A percentile compares a stretch with the other conserved stretches of the same genome.
Conservation (phyloP, 1,140 invertebrate species). For the Tenebrio molitor region DNA sequence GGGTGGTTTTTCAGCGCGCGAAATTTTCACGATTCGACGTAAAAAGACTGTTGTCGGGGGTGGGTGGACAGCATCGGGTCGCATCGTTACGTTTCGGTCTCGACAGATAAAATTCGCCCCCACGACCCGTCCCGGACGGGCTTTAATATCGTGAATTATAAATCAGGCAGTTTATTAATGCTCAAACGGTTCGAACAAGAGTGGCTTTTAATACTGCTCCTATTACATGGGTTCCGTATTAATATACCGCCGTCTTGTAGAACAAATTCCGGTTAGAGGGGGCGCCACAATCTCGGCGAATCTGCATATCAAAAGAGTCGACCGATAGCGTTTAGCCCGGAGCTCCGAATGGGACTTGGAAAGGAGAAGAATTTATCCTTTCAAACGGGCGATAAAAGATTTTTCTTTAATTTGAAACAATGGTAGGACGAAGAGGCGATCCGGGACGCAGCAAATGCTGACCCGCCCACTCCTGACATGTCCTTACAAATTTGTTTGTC, state of each 20-base stretch:
- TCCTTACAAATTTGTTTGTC: background rate
- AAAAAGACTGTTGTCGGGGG: background rate
- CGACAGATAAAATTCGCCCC: background rate
- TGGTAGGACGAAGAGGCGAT: background rate
- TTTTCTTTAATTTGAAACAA: constrained; percentile 5
- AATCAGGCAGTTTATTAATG: constrained; percentile 3
- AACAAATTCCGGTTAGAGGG: too few species aligned
- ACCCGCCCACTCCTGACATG: too few species aligned
- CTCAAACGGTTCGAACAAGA: background rate
- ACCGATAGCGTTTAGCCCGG: too few species aligned
- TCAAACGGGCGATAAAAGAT: background rate
- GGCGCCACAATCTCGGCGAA: too few species aligned
- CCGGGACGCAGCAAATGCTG: background rate
- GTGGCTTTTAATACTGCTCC: background rate
- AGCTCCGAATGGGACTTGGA: too few species aligned
- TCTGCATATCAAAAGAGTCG: too few species aligned
- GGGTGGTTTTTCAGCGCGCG: background rate
- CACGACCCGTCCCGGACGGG: too few species aligned
- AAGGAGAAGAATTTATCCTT: too few species aligned
- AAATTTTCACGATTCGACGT: background rate
- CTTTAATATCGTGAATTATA: constrained; percentile 12
- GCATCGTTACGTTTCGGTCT: background rate
- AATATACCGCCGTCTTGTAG: too few species aligned
- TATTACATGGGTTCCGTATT: too few species aligned
- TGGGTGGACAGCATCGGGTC: background rate